phyloP scores from a whole-genome alignment of 1,140 invertebrate genomes.

The Nasonia giraulti region DNA sequence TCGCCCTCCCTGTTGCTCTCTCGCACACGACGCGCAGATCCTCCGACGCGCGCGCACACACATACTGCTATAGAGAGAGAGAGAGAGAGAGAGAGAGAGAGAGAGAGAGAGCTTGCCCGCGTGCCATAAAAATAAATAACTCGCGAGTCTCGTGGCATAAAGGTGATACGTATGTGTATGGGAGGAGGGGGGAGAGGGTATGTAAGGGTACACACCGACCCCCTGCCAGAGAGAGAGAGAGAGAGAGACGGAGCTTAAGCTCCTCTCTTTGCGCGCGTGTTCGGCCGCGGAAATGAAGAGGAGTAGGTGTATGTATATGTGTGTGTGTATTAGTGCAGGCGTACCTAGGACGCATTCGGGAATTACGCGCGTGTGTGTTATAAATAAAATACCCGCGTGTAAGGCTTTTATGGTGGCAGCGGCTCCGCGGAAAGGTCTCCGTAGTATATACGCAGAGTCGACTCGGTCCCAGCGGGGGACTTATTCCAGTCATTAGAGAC shows the following conservation, averaged over 20 bases:
- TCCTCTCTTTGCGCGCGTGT: not conserved
- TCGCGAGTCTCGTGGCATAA: conserved; percentile 60
- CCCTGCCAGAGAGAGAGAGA: not conserved
- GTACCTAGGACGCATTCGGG: not conserved
- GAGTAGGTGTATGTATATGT: too few species aligned
- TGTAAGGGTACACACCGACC: not conserved
- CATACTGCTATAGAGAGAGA: not conserved
- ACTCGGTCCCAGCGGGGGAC: not conserved
- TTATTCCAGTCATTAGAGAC: conserved; percentile 13
- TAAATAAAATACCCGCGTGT: not conserved
- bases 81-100: not conserved
- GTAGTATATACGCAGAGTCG: too few species aligned
- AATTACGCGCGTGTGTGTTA: not conserved
- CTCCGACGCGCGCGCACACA: not conserved
- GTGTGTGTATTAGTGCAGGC: too few species aligned
- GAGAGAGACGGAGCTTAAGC: not conserved
- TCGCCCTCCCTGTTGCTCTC: conserved; percentile 20
- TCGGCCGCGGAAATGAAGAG: not conserved
- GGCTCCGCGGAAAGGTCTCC: too few species aligned
- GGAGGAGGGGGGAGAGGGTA: conserved; percentile 2
- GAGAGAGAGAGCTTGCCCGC: conserved; percentile 31
- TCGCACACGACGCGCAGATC: conserved; percentile 17
- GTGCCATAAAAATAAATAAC: conserved; percentile 73
- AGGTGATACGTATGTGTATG: conserved; percentile 59
- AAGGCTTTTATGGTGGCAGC: too few species aligned